These are phyloP conservation scores for Drosophila pachea DNA, from an alignment of 1,140 invertebrate genomes.

Conservation along the genomic window DNA sequence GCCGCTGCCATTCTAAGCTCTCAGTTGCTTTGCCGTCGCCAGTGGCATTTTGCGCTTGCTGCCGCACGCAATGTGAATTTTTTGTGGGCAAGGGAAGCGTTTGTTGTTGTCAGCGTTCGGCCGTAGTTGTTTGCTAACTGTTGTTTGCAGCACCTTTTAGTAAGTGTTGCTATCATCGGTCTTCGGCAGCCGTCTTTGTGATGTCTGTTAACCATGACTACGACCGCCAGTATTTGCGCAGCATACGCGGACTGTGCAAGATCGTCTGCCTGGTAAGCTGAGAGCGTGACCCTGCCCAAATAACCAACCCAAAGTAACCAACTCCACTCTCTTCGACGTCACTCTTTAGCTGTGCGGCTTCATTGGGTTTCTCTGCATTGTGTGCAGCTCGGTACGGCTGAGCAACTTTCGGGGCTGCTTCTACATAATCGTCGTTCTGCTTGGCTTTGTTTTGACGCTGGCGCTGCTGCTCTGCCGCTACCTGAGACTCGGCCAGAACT, in stretches of 20 bases:
- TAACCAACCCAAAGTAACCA: not conserved
- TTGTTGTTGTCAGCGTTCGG: slow-evolving; percentile 16
- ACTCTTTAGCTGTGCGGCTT: slow-evolving; percentile 51
- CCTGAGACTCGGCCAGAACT: slow-evolving; percentile 53
- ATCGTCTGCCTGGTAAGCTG: slow-evolving; percentile 57
- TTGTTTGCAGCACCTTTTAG: not conserved
- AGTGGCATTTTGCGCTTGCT: slow-evolving; percentile 48
- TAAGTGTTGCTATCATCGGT: slow-evolving; percentile 1
- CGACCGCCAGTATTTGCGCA: slow-evolving; percentile 64
- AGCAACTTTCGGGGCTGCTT: slow-evolving; percentile 68
- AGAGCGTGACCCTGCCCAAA: slow-evolving; percentile 1
- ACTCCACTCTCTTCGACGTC: not conserved
- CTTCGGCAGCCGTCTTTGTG: not conserved
- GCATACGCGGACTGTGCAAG: slow-evolving; percentile 57
- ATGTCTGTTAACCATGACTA: slow-evolving; percentile 54
- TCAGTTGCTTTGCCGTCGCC: slow-evolving; percentile 26
- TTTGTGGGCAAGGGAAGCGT: slow-evolving; percentile 1
- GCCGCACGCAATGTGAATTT: slow-evolving; percentile 32
- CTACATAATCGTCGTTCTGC: slow-evolving; percentile 47
- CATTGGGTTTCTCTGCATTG: slow-evolving; percentile 58
- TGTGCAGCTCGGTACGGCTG: slow-evolving; percentile 58
- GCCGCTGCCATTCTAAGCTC: slow-evolving; percentile 39
- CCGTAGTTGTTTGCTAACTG: slow-evolving; percentile 12
- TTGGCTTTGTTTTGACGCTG: slow-evolving; percentile 46
- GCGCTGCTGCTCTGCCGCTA: slow-evolving; percentile 38